Percentiles rank a stretch among this genome's conserved stretches.
These are phyloP conservation scores for Enteromius treurensis DNA, from an alignment of 2,797 vertebrate species.

Conservation along the genomic window DNA sequence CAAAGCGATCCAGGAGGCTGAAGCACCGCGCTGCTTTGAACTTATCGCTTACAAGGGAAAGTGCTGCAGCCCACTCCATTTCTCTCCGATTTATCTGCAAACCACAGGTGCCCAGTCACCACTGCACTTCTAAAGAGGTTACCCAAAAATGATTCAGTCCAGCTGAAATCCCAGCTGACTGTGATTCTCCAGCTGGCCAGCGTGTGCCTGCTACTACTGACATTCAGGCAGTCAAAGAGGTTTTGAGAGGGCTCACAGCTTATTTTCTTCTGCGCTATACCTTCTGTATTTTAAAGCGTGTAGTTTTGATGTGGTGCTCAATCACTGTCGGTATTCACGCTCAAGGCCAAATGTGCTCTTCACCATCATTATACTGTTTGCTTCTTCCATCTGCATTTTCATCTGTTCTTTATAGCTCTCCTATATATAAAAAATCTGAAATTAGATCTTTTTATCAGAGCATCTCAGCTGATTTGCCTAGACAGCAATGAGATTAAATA, in stretches of 20 bases:
- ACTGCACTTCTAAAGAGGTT: constrained; percentile 39
- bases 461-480: background rate
- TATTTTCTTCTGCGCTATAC: background rate
- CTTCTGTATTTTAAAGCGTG: background rate
- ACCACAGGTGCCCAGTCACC: constrained; percentile 49
- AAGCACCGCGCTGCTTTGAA: constrained; percentile 33
- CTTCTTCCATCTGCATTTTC: background rate
- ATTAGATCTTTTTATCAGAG: background rate
- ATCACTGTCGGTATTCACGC: background rate
- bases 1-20: constrained; percentile 17
- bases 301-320: constrained; percentile 1
- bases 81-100: constrained; percentile 40
- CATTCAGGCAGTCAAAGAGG: background rate
- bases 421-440: background rate
- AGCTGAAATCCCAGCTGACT: constrained; percentile 14
- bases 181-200: constrained; percentile 18
- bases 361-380: background rate
- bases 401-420: background rate
- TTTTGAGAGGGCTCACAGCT: background rate
- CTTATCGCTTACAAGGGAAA: constrained; percentile 40
- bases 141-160: constrained; percentile 34
- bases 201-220: background rate
- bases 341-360: background rate
- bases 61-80: constrained; percentile 28
- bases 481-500: constrained; percentile 7